Base-by-base conservation (phyloP, 2,888 invertebrate species). In the Eilema griseolum region DNA sequence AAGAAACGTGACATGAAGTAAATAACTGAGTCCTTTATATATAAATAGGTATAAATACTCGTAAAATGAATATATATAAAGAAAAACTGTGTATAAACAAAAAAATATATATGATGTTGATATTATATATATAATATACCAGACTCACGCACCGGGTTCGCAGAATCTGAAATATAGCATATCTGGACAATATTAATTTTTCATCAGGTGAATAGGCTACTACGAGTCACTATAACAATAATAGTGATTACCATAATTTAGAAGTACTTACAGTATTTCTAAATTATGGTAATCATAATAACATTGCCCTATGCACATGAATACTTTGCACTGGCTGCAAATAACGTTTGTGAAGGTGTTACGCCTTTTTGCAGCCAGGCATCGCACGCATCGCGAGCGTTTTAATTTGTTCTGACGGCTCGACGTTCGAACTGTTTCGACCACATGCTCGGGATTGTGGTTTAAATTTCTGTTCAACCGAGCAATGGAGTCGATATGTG, bases 261-360 rank as follows among this genome's bases (percentile, higher is more conserved):
- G 37, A 62, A 62, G 62, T 62, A 28, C 28, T 57, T 65, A 65
- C n/a, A 65, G 46, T 65, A 56, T 26, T 65, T 65, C 65, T 46
- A 65, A 57, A 24, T 37, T 63, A 41, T 63, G 63, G 52, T 46
- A 56, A 65, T 65, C 65, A 56, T 26, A 20, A 24, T 46, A 65
- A 26, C 65, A 65, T 65, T 57, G 41, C 23, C 56, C 65, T n/a
- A 62, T 14, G 24, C 62, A 62, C 16, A 14, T 26, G 33, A 52
- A 46, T 24, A 46, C 64, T 63, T 63, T 64, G 46, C 64, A 64
- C 64, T 64, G 46, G 46, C 64, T 64, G 64, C 52, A 64, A 64
- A 64, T 28, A 46, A 64, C 52, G 46, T 61, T 61, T 31, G 33
- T 63, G 28, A n/a, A 56, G 56, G 56, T 46, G n/a, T 23, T 41